A percentile compares a stretch with the other conserved stretches of the same genome.
Evolutionary conservation across 1,140 invertebrate genomes (phyloP).

Genomic region (Heliothis subflexa): DNA sequence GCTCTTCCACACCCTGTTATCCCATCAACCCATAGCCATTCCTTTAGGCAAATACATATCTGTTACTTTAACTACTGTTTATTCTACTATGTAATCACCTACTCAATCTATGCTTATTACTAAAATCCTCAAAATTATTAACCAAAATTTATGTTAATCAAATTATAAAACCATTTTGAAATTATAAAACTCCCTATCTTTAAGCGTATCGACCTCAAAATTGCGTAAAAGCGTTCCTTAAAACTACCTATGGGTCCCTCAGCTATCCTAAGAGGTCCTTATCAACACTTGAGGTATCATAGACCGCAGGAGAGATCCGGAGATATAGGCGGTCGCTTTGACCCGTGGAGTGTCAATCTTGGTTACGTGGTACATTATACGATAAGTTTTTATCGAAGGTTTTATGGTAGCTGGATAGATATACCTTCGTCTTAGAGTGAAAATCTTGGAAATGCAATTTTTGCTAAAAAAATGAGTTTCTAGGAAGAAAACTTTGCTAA

Average conservation of each 20-base stretch:
- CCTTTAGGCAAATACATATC: no score
- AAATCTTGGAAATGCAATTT: no score
- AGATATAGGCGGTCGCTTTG: background rate
- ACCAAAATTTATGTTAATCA: no score
- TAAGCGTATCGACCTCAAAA: background rate
- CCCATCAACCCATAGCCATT: no score
- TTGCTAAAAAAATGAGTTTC: no score
- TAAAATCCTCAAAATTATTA: no score
- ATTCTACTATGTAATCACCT: no score
- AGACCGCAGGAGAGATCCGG: background rate
- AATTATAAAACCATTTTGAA: background rate
- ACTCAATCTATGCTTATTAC: no score
- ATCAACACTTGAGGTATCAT: background rate
- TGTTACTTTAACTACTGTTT: no score
- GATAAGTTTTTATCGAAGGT: background rate
- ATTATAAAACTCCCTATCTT: background rate
- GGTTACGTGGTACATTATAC: background rate
- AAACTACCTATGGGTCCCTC: background rate
- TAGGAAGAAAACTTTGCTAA: no score
- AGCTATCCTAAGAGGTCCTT: slow-evolving; percentile 2
- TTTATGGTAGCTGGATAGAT: background rate
- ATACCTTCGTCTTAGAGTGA: no score
- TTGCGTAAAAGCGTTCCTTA: background rate
- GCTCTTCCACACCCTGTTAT: no score
- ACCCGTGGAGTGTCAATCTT: background rate